phyloP scores from a whole-genome alignment of 2,888 invertebrate genomes.

The Ennomos quercinarius region DNA sequence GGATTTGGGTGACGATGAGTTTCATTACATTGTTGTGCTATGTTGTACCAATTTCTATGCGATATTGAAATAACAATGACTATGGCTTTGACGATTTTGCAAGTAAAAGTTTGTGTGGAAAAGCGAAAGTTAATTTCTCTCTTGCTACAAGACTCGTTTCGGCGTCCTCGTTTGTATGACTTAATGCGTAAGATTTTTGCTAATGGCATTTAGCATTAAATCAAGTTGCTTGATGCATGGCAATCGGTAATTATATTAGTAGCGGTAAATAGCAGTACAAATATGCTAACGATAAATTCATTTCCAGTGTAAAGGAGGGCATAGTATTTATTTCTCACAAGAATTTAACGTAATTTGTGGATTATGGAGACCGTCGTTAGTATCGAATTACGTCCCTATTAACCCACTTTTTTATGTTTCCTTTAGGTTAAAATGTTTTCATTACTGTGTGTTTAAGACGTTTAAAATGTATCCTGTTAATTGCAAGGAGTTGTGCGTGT shows the following conservation, averaged over 20 bases:
- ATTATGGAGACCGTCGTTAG: conserved; percentile 37
- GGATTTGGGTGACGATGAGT: conserved; percentile 60
- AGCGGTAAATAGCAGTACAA: conserved; percentile 20
- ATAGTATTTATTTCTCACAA: conserved; percentile 12
- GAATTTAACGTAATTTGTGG: conserved; percentile 24
- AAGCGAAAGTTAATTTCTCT: conserved; percentile 46
- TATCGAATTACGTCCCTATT: conserved; percentile 41
- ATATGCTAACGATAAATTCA: conserved; percentile 32
- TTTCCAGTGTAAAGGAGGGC: conserved; percentile 30
- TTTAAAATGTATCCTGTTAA: conserved; percentile 12
- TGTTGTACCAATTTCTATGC: conserved; percentile 56
- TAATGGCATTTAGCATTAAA: conserved; percentile 18
- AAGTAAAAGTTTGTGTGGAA: conserved; percentile 39
- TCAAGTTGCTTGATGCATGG: conserved; percentile 10
- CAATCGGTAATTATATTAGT: conserved; percentile 22
- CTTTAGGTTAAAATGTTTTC: conserved; percentile 24
- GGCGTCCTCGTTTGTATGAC: conserved; percentile 37
- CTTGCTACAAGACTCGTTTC: conserved; percentile 38
- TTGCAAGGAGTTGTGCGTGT: neutral
- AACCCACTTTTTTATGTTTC: conserved; percentile 37
- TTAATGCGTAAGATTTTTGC: conserved; percentile 21
- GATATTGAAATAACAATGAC: conserved; percentile 49
- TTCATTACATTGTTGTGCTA: conserved; percentile 60
- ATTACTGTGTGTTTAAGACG: conserved; percentile 5
- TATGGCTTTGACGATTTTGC: conserved; percentile 42